These are phyloP conservation scores for Ypsolopha sequella DNA, from an alignment of 2,888 invertebrate species.

Conservation along the genomic window DNA sequence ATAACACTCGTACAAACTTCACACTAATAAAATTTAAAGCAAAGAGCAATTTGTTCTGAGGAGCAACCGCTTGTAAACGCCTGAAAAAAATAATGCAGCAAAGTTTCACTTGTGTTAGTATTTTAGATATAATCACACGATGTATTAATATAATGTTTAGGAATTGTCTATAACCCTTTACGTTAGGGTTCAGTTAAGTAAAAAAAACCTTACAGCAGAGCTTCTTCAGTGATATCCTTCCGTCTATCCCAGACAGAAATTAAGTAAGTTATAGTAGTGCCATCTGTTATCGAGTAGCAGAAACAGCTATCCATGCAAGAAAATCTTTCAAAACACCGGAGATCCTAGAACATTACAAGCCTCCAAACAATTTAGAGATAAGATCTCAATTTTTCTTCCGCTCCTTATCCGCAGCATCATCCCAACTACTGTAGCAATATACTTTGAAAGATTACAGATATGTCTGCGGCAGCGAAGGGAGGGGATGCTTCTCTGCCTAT, in stretches of 20 bases:
- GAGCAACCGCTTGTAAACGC: constrained; percentile 3
- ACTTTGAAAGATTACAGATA: constrained; percentile 22
- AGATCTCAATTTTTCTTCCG: constrained; percentile 15
- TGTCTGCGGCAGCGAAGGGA: constrained; percentile 14
- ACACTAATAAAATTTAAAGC: not conserved
- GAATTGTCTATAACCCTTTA: no score
- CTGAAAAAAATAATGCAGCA: constrained; percentile 6
- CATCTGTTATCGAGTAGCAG: constrained; percentile 8
- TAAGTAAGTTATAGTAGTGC: constrained; percentile 5
- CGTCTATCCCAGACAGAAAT: no score
- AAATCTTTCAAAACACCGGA: not conserved
- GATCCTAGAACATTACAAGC: not conserved
- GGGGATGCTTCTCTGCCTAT: constrained; percentile 10
- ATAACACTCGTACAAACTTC: no score
- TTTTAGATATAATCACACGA: not conserved
- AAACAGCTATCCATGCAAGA: not conserved
- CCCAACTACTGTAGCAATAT: constrained; percentile 8
- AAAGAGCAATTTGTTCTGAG: no score
- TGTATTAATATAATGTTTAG: no score
- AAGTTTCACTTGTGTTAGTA: not conserved
- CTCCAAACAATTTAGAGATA: constrained; percentile 18
- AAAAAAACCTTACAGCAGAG: no score
- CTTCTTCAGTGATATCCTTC: no score
- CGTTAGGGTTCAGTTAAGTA: no score
- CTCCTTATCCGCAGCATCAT: constrained; percentile 11